Percentiles rank a stretch among this genome's conserved stretches.
phyloP scores from a whole-genome alignment of 2,888 invertebrate species.

The Drosophila lacicola region DNA sequence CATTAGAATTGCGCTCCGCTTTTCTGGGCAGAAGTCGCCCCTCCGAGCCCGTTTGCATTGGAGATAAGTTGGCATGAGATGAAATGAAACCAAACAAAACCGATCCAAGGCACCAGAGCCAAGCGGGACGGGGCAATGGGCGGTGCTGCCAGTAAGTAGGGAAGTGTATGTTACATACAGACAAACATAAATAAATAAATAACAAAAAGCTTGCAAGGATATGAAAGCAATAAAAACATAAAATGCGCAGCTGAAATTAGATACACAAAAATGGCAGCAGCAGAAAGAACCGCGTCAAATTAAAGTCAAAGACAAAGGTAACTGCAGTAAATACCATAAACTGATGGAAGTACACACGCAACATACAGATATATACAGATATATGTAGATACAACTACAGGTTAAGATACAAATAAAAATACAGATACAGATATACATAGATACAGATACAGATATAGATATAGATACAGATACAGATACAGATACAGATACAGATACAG shows the following conservation, averaged over 20 bases:
- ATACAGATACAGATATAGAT: background rate
- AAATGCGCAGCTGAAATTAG: conserved; percentile 60
- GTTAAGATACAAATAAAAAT: background rate
- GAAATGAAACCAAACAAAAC: conserved; percentile 72
- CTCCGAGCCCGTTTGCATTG: conserved; percentile 15
- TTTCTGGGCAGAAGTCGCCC: conserved; percentile 40
- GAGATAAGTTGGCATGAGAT: conserved; percentile 55
- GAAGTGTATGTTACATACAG: conserved; percentile 62
- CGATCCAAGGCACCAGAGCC: conserved; percentile 37
- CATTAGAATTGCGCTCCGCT: conserved; percentile 74
- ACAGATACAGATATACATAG: background rate
- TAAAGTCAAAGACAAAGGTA: conserved; percentile 52
- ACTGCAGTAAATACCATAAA: conserved; percentile 33
- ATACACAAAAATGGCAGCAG: conserved; percentile 41
- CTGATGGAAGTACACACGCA: conserved; percentile 10
- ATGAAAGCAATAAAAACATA: conserved; percentile 66
- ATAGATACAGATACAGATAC: background rate
- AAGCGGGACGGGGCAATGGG: conserved; percentile 10
- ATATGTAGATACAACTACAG: background rate
- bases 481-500: background rate
- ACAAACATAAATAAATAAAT: conserved; percentile 63
- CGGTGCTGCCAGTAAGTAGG: conserved; percentile 63
- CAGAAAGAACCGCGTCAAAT: conserved; percentile 46
- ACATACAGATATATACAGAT: background rate
- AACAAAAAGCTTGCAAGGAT: conserved; percentile 52